These are phyloP conservation scores for Trichoplusia ni DNA, from an alignment of 1,140 invertebrate species.

Conservation along the genomic window DNA sequence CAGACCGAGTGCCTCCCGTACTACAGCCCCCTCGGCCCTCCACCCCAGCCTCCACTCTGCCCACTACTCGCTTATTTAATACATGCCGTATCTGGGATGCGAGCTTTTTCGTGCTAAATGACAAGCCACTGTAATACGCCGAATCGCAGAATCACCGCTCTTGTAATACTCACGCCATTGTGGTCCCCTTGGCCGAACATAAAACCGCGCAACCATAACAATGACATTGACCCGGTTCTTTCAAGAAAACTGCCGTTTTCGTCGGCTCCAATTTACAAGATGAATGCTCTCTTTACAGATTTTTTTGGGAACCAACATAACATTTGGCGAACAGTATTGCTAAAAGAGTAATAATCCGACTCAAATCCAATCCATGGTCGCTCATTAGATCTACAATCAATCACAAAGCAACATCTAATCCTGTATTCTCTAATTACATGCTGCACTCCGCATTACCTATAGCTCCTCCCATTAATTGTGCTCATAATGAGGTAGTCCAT, in stretches of 20 bases:
- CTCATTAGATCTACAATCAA: no score
- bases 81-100: slow-evolving; percentile 77
- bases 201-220: slow-evolving; percentile 38
- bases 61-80: slow-evolving; percentile 80
- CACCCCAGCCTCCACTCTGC: slow-evolving; percentile 42
- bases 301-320: no score
- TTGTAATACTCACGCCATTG: slow-evolving; percentile 43
- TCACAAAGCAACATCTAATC: no score
- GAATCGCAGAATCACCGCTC: slow-evolving; percentile 56
- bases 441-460: no score
- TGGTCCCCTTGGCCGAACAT: slow-evolving; percentile 40
- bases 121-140: slow-evolving; percentile 68
- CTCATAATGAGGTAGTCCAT: no score
- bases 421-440: no score
- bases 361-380: no score
- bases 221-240: slow-evolving; percentile 67
- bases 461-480: no score
- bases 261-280: slow-evolving; percentile 23
- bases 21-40: slow-evolving; percentile 51
- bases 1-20: slow-evolving; percentile 79
- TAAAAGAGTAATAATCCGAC: no score
- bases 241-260: slow-evolving; percentile 35
- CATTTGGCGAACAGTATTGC: no score
- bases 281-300: no score
- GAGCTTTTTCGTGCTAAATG: slow-evolving; percentile 78